Percentiles rank a stretch among this genome's conserved stretches.
phyloP scores from a whole-genome alignment of 2,888 invertebrate species.

The Agapostemon virescens region DNA sequence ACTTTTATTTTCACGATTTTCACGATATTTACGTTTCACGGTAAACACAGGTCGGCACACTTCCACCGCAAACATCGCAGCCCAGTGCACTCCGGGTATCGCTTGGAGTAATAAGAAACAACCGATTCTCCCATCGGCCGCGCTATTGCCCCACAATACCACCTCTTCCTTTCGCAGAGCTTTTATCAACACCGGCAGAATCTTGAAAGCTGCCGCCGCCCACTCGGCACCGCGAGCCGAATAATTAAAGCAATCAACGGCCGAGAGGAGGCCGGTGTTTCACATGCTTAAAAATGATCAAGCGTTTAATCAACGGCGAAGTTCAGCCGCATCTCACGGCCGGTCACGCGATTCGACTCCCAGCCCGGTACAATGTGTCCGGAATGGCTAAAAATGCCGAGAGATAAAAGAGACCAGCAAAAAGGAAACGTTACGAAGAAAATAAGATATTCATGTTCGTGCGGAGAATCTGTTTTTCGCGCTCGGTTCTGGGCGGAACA shows the following conservation, averaged over 20 bases:
- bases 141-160: background rate
- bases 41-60: background rate
- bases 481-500: background rate
- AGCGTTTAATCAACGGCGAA: background rate
- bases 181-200: background rate
- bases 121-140: background rate
- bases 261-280: background rate
- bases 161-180: background rate
- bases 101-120: background rate
- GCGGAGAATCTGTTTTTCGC: background rate
- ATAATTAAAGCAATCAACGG: background rate
- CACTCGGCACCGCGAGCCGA: background rate
- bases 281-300: slow-evolving; percentile 8
- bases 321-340: slow-evolving; percentile 27
- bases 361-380: background rate
- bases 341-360: slow-evolving; percentile 12
- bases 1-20: no score
- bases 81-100: background rate
- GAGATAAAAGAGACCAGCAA: background rate
- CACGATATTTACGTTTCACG: no score
- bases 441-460: background rate
- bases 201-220: background rate
- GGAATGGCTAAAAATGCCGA: background rate
- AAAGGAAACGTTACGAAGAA: background rate
- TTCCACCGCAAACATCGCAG: background rate